Conservation (phyloP, 1,140 invertebrate species). For the Arion vulgaris region DNA sequence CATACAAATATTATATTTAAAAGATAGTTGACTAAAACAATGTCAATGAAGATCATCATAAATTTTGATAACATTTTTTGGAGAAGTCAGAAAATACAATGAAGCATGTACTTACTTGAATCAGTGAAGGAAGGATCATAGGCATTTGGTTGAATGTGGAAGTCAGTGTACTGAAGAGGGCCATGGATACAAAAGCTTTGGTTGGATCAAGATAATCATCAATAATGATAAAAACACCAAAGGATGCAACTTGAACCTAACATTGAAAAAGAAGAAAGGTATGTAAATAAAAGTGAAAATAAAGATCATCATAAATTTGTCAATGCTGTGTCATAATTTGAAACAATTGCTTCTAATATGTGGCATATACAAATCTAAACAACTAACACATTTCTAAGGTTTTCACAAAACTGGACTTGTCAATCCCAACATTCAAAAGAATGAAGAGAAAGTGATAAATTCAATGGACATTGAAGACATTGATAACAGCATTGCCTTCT, state of each 20-base stretch:
- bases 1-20: no score
- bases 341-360: no score
- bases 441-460: slow-evolving; percentile 88
- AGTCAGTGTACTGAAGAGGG: slow-evolving; percentile 96
- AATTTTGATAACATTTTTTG: no score
- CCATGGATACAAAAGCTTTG: slow-evolving; percentile 93
- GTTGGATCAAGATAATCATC: slow-evolving; percentile 80
- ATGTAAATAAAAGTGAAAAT: slow-evolving; percentile 7
- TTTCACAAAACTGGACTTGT: slow-evolving; percentile 50
- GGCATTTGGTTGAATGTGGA: slow-evolving; percentile 81
- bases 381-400: no score
- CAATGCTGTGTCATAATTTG: no score
- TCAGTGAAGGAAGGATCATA: slow-evolving; percentile 32
- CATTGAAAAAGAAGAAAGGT: no score
- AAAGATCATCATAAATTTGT: no score
- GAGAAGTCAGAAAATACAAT: no score
- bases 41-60: no score
- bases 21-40: no score
- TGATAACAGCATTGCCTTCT: slow-evolving; percentile 88
- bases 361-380: no score
- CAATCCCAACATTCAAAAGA: slow-evolving; percentile 72
- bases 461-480: slow-evolving; percentile 94
- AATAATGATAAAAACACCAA: slow-evolving; percentile 22
- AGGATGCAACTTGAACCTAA: slow-evolving; percentile 39
- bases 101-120: slow-evolving; percentile 46